Evolutionary conservation across 1,140 invertebrate species (phyloP).

Genomic region (Holcopasites calliopsidis): DNA sequence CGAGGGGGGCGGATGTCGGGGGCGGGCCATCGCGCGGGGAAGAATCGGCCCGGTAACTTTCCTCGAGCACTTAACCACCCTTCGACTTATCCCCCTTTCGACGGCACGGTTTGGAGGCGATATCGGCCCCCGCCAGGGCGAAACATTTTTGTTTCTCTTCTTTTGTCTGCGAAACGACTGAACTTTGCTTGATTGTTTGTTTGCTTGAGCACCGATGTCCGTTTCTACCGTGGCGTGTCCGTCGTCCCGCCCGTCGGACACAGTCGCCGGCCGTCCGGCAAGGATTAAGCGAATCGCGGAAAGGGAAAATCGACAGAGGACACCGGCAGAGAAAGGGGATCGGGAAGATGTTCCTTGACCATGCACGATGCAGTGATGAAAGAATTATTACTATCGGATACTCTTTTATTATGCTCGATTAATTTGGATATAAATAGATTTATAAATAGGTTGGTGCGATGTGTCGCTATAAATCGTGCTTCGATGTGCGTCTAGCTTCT

Average conservation of each 20-base stretch:
- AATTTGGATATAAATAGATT: constrained; percentile 51
- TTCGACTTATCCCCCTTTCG: no score
- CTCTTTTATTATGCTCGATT: constrained; percentile 49
- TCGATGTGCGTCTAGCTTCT: constrained; percentile 38
- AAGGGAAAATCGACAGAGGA: no score
- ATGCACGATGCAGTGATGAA: not conserved
- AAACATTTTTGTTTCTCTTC: not conserved
- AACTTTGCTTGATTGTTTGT: no score
- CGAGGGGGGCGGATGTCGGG: constrained; percentile 42
- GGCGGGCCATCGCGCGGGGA: constrained; percentile 42
- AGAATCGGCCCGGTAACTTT: constrained; percentile 3
- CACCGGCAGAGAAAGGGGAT: not conserved
- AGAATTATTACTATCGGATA: constrained; percentile 35
- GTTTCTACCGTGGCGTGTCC: no score
- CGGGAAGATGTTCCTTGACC: not conserved
- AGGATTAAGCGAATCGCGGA: no score
- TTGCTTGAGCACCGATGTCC: no score
- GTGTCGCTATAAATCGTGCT: constrained; percentile 43
- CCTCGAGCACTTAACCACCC: no score
- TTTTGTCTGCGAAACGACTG: no score
- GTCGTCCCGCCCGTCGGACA: no score
- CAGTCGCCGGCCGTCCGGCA: no score
- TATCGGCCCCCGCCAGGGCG: no score
- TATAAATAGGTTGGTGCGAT: constrained; percentile 45
- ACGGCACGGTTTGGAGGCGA: no score